These are phyloP conservation scores for Dinoponera quadriceps DNA, from an alignment of 1,140 invertebrate genomes.

Conservation along the genomic window DNA sequence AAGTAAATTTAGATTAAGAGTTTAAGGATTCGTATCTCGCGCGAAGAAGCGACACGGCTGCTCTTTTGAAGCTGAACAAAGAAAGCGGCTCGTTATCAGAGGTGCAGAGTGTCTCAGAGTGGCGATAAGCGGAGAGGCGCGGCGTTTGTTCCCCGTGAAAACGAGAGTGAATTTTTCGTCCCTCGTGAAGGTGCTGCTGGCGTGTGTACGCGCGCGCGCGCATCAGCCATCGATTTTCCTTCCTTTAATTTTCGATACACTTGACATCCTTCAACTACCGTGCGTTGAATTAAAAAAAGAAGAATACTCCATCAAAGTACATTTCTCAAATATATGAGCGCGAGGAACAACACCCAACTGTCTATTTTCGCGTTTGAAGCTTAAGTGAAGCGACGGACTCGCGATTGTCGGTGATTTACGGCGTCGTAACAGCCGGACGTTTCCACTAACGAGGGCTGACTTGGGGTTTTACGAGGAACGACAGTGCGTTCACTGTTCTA, in stretches of 20 bases:
- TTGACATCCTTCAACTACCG: neutral
- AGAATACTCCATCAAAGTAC: neutral
- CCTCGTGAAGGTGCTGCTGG: too few relatives aligned
- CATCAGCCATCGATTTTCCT: neutral
- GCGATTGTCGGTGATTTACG: neutral
- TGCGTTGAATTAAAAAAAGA: neutral
- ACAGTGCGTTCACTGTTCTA: neutral
- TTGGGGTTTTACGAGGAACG: neutral
- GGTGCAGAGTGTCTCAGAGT: too few relatives aligned
- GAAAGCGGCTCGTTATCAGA: too few relatives aligned
- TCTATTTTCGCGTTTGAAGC: neutral
- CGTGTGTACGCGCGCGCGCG: too few relatives aligned
- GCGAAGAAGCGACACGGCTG: too few relatives aligned
- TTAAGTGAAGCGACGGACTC: constrained; percentile 1
- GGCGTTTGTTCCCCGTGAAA: too few relatives aligned
- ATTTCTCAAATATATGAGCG: too few relatives aligned
- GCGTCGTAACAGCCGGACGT: neutral
- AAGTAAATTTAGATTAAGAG: too few relatives aligned
- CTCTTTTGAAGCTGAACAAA: too few relatives aligned
- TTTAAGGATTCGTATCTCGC: too few relatives aligned
- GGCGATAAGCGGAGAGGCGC: too few relatives aligned
- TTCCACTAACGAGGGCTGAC: neutral
- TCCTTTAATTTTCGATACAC: neutral
- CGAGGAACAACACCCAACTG: neutral
- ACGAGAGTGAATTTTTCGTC: too few relatives aligned